Evolutionary conservation across 2,888 invertebrate species (phyloP).

Genomic region (Hybos culiciformis): DNA sequence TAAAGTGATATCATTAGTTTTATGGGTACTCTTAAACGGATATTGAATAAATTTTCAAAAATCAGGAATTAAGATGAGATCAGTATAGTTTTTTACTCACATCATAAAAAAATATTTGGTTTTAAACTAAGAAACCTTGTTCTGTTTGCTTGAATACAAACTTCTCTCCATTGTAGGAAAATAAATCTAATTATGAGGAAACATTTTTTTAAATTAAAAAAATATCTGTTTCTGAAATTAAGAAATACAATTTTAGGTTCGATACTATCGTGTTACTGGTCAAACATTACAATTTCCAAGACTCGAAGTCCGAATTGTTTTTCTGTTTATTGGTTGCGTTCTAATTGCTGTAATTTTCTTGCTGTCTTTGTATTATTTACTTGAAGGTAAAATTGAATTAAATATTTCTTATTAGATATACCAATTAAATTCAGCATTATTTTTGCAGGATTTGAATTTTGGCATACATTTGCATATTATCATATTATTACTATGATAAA

Average conservation of each 20-base stretch:
- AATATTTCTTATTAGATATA: neutral
- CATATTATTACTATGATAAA: conserved; percentile 55
- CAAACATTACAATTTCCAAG: conserved; percentile 47
- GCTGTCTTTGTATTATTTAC: conserved; percentile 43
- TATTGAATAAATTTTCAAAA: neutral
- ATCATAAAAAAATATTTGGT: no score
- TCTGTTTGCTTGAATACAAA: no score
- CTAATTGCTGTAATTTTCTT: conserved; percentile 46
- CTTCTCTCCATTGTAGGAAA: no score
- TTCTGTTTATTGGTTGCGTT: conserved; percentile 50
- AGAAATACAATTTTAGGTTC: conserved; percentile 30
- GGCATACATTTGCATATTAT: conserved; percentile 40
- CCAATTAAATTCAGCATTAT: neutral
- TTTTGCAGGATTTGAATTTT: conserved; percentile 41
- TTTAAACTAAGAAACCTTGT: no score
- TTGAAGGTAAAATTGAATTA: conserved; percentile 33
- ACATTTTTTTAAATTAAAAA: neutral
- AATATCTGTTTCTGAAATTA: neutral
- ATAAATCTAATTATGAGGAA: no score
- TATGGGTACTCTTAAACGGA: neutral
- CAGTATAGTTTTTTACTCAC: no score
- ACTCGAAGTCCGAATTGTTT: conserved; percentile 44
- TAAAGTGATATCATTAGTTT: neutral
- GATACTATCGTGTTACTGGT: conserved; percentile 44
- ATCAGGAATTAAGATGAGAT: no score